Conservation (phyloP, 1,140 invertebrate genomes). For the Euwallacea fornicatus region DNA sequence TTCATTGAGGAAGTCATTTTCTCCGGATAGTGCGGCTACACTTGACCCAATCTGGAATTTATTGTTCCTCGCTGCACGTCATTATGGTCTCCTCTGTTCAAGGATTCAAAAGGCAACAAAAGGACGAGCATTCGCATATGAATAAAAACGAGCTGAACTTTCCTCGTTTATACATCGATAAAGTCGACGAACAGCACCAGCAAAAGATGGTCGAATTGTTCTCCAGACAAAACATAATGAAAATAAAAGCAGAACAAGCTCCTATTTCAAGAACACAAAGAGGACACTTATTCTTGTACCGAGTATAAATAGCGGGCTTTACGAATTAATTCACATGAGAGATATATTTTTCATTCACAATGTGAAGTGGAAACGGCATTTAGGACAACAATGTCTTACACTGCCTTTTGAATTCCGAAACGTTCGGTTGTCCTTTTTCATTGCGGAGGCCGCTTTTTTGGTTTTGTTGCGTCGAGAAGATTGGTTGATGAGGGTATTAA, state of each 20-base stretch:
- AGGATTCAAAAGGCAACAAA: conserved; percentile 23
- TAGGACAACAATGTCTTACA: conserved; percentile 38
- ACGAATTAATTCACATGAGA: conserved; percentile 41
- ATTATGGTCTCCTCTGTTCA: conserved; percentile 21
- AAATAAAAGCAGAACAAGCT: conserved; percentile 38
- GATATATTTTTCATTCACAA: conserved; percentile 41
- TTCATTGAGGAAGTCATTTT: conserved; percentile 51
- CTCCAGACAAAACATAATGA: conserved; percentile 41
- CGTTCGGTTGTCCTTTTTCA: conserved; percentile 20
- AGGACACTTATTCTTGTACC: conserved; percentile 41
- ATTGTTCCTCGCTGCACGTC: conserved; percentile 38
- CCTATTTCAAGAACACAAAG: conserved; percentile 41
- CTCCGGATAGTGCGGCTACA: conserved; percentile 45
- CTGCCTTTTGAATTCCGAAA: conserved; percentile 35
- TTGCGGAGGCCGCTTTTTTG: background rate
- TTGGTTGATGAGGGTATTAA: no score
- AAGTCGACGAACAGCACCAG: background rate
- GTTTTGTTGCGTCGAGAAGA: no score
- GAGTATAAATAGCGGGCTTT: conserved; percentile 39
- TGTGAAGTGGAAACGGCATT: conserved; percentile 37
- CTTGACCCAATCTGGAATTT: conserved; percentile 47
- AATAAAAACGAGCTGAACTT: background rate
- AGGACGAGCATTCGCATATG: background rate
- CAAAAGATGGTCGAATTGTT: conserved; percentile 34
- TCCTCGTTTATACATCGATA: background rate